Percentiles rank a stretch among this genome's conserved stretches.
These are phyloP conservation scores for Octopus bimaculoides DNA, from an alignment of 1,140 invertebrate species.

Conservation along the genomic window DNA sequence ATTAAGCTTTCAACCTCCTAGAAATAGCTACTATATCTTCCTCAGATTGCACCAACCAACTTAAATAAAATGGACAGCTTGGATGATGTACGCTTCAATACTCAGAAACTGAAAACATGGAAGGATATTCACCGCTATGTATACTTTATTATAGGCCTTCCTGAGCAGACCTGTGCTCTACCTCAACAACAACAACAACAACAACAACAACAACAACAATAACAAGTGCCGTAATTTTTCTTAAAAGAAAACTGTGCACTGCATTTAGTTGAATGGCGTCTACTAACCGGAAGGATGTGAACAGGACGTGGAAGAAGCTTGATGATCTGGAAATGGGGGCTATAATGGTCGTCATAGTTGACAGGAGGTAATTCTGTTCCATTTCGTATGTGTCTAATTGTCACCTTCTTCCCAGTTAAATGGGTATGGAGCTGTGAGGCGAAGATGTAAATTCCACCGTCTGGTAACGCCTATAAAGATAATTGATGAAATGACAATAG, in stretches of 20 bases:
- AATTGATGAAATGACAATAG: background rate
- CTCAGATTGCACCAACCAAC: no score
- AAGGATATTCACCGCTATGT: no score
- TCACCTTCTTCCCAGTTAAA: conserved; percentile 79
- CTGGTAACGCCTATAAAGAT: conserved; percentile 70
- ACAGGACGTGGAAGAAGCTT: conserved; percentile 76
- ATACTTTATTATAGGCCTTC: background rate
- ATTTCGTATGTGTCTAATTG: conserved; percentile 79
- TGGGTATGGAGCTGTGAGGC: conserved; percentile 97
- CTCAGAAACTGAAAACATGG: no score
- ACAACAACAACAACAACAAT: background rate
- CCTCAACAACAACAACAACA: background rate
- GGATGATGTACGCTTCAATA: no score
- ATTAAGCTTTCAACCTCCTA: no score
- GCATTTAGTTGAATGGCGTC: background rate
- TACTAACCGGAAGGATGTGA: conserved; percentile 76
- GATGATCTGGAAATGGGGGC: conserved; percentile 98
- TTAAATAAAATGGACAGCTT: no score
- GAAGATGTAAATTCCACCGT: conserved; percentile 84
- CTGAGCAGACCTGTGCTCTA: background rate
- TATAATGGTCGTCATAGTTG: conserved; percentile 94
- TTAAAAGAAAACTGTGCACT: background rate
- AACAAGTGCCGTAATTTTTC: background rate
- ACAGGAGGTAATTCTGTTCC: conserved; percentile 76
- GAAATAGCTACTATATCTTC: no score